These are phyloP conservation scores for Blennius ocellaris DNA, from an alignment of 2,113 vertebrate species.

Conservation along the genomic window DNA sequence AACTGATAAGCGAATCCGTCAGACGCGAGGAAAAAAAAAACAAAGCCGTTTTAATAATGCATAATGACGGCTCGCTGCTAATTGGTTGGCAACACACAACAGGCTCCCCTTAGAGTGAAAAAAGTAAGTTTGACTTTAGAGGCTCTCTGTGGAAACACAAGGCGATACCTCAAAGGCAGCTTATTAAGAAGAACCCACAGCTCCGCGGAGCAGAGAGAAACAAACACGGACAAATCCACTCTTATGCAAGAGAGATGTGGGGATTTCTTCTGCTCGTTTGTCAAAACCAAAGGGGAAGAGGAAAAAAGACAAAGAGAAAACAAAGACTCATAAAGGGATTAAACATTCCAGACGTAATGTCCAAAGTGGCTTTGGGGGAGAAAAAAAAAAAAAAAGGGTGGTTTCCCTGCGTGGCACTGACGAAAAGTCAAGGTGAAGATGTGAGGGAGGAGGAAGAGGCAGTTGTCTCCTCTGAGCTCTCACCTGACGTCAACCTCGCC, in stretches of 20 bases:
- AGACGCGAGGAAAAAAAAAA: neutral
- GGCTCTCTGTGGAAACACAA: slow-evolving; percentile 24
- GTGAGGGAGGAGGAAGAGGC: neutral
- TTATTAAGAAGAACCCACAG: slow-evolving; percentile 19
- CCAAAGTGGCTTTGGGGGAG: too few species aligned
- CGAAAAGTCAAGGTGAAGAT: neutral
- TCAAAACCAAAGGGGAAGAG: neutral
- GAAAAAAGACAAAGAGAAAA: slow-evolving; percentile 4
- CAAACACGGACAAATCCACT: slow-evolving; percentile 3
- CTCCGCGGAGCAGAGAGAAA: neutral
- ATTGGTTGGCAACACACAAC: slow-evolving; percentile 26
- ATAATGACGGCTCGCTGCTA: slow-evolving; percentile 5
- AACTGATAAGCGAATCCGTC: neutral
- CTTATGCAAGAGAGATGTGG: neutral
- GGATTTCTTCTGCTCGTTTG: slow-evolving; percentile 28
- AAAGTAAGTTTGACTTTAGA: slow-evolving; percentile 25
- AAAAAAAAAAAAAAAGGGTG: too few species aligned
- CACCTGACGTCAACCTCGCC: slow-evolving; percentile 98
- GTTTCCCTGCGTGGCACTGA: neutral
- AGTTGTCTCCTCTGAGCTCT: slow-evolving; percentile 50
- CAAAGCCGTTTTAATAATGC: slow-evolving; percentile 1
- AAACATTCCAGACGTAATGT: too few species aligned
- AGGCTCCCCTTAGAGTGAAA: slow-evolving; percentile 5
- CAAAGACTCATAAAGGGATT: neutral
- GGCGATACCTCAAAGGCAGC: slow-evolving; percentile 32